phyloP scores from a whole-genome alignment of 2,113 vertebrate genomes.

The Galbula dea region DNA sequence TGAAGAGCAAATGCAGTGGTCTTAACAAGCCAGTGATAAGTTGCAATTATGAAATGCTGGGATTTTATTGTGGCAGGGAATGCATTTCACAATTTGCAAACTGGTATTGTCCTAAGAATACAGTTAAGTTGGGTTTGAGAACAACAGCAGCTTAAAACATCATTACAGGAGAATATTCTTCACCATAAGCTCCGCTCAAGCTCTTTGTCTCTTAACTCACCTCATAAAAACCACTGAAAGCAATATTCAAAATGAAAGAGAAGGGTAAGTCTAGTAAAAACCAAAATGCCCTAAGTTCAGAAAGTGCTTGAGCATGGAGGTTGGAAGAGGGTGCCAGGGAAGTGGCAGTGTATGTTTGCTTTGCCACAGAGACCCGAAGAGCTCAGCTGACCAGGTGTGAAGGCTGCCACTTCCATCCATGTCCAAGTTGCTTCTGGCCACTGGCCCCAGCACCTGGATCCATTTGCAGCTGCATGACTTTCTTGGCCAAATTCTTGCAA shows the following conservation, averaged over 20 bases:
- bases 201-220: not conserved
- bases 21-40: not conserved
- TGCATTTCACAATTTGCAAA: not conserved
- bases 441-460: not conserved
- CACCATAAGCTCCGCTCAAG: not conserved
- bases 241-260: not conserved
- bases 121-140: not conserved
- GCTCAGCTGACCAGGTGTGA: not conserved
- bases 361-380: not conserved
- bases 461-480: not conserved
- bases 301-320: not conserved
- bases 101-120: not conserved
- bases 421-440: not conserved
- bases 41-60: not conserved
- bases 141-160: not conserved
- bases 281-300: not conserved
- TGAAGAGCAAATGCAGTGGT: not conserved
- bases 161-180: not conserved
- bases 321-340: not conserved
- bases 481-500: not conserved
- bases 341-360: not conserved
- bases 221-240: not conserved
- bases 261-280: not conserved
- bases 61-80: not conserved
- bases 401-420: not conserved